phyloP scores from a whole-genome alignment of 2,797 vertebrate species.

The Leucoraja ocellata region DNA sequence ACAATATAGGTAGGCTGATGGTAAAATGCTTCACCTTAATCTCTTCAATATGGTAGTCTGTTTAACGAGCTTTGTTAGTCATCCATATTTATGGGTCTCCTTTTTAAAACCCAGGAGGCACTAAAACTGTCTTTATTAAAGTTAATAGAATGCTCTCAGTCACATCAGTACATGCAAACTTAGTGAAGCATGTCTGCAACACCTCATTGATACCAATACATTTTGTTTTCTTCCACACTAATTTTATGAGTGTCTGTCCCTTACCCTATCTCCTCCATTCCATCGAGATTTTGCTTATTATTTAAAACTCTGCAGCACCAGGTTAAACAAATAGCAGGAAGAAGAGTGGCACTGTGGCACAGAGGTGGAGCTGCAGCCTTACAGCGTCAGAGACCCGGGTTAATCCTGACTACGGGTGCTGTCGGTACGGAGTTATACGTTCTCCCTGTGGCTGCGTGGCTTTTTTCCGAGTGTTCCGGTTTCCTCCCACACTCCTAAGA shows the following conservation, averaged over 20 bases:
- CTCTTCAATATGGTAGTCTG: background rate
- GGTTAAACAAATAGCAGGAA: background rate
- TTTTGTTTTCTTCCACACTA: background rate
- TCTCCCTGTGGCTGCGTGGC: no score
- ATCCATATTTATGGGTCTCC: background rate
- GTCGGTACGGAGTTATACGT: no score
- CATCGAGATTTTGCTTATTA: background rate
- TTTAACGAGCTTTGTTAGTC: constrained; percentile 7
- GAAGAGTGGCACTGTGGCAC: background rate
- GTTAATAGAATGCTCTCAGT: background rate
- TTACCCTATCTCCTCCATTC: background rate
- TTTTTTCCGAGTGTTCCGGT: no score
- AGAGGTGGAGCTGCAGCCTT: no score
- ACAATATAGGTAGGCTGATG: background rate
- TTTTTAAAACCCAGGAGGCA: background rate
- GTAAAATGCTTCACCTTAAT: constrained; percentile 15
- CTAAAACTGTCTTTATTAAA: background rate
- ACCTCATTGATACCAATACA: background rate
- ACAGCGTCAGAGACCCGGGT: no score
- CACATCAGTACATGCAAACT: background rate
- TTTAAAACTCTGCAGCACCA: background rate
- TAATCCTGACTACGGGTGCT: no score
- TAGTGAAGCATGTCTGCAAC: constrained; percentile 4
- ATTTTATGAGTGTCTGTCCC: background rate
- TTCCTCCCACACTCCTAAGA: no score